phyloP scores from a whole-genome alignment of 92 coral and sea anemone species.

The Diadumene lineata region DNA sequence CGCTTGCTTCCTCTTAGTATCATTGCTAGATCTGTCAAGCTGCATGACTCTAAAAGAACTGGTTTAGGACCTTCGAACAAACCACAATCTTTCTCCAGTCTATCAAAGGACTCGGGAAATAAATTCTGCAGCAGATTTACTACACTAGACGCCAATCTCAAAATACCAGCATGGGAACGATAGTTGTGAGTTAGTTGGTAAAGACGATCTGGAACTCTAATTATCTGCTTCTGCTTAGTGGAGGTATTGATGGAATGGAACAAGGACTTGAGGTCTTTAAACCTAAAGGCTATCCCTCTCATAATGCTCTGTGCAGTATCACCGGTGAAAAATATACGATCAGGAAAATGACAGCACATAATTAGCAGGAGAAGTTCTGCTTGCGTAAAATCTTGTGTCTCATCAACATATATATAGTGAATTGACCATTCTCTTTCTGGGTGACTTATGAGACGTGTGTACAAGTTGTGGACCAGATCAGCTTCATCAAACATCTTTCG shows the following conservation, averaged over 20 bases:
- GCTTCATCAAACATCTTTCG: slow-evolving; percentile 91
- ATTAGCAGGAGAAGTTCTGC: slow-evolving; percentile 89
- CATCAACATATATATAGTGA: slow-evolving; percentile 91
- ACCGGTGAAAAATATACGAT: slow-evolving; percentile 91
- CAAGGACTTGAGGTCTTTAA: slow-evolving; percentile 83
- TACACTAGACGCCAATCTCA: slow-evolving; percentile 82
- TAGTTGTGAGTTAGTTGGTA: slow-evolving; percentile 93
- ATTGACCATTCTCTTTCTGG: slow-evolving; percentile 84
- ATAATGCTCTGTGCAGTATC: slow-evolving; percentile 99
- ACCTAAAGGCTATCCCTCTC: slow-evolving; percentile 97
- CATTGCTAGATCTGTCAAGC: slow-evolving; percentile 87
- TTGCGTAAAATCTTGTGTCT: slow-evolving; percentile 98
- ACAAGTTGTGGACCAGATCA: slow-evolving; percentile 79
- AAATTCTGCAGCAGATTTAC: slow-evolving; percentile 69
- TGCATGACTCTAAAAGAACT: slow-evolving; percentile 86
- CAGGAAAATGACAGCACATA: slow-evolving; percentile 88
- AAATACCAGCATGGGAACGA: slow-evolving; percentile 95
- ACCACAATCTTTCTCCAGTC: slow-evolving; percentile 75
- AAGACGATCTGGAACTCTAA: slow-evolving; percentile 71
- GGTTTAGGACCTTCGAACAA: slow-evolving; percentile 90
- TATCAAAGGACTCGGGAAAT: slow-evolving; percentile 94
- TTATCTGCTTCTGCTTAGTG: slow-evolving; percentile 26
- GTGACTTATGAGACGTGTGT: slow-evolving; percentile 65
- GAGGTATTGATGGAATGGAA: slow-evolving; percentile 76
- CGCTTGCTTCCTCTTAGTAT: slow-evolving; percentile 87